These are phyloP conservation scores for Acleris emargana DNA, from an alignment of 2,888 invertebrate genomes.

Conservation along the genomic window DNA sequence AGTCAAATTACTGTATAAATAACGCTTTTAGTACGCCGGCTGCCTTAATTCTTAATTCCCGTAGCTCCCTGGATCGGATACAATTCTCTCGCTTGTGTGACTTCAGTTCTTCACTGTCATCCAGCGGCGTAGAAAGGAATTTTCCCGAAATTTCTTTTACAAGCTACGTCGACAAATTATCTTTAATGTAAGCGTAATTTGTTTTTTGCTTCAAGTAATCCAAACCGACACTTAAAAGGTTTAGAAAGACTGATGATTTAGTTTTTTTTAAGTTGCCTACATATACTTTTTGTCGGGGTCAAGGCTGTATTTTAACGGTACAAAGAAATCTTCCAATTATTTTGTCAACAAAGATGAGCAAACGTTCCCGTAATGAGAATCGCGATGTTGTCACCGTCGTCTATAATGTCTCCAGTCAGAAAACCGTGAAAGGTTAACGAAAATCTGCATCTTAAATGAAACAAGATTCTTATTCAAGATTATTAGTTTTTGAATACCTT, in stretches of 20 bases:
- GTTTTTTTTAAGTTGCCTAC: background rate
- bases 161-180: slow-evolving; percentile 12
- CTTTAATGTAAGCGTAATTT: slow-evolving; percentile 22
- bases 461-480: slow-evolving; percentile 15
- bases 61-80: slow-evolving; percentile 10
- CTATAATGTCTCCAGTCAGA: slow-evolving; percentile 2
- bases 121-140: slow-evolving; percentile 21
- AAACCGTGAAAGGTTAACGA: slow-evolving; percentile 13
- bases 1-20: background rate
- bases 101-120: slow-evolving; percentile 30
- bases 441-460: slow-evolving; percentile 19
- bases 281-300: background rate
- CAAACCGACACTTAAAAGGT: background rate
- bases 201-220: slow-evolving; percentile 12
- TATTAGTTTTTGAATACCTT: slow-evolving; percentile 2
- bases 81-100: slow-evolving; percentile 23
- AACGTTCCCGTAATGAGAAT: background rate
- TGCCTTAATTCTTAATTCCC: slow-evolving; percentile 19
- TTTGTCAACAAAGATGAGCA: no score
- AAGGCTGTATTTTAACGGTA: background rate
- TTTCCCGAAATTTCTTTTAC: slow-evolving; percentile 21
- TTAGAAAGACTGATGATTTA: background rate
- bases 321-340: background rate
- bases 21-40: background rate
- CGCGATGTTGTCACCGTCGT: background rate